These are phyloP conservation scores for Thinocorus orbignyianus DNA, from an alignment of 2,113 vertebrate species.

Conservation along the genomic window DNA sequence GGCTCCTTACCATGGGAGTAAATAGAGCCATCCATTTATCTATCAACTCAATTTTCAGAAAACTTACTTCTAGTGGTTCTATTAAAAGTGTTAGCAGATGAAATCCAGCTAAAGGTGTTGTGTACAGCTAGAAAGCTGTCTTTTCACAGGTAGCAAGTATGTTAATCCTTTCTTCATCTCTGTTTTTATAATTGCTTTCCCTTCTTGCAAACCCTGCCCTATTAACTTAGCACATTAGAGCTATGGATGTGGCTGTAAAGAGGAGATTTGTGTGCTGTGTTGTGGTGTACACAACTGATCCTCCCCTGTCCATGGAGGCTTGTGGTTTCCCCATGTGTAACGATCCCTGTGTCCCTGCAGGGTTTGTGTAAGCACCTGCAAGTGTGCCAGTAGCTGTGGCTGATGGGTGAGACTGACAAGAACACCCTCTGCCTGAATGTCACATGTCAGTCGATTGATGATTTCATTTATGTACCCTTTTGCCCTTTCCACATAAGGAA, in stretches of 20 bases:
- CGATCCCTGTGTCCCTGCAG: conserved; percentile 25
- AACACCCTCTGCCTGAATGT: conserved; percentile 39
- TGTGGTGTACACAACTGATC: not conserved
- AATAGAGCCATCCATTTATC: not conserved
- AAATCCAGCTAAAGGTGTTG: not conserved
- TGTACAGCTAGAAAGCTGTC: not conserved
- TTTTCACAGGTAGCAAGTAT: not conserved
- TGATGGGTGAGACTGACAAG: conserved; percentile 44
- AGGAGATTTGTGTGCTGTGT: not conserved
- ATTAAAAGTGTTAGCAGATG: not conserved
- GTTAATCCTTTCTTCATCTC: not conserved
- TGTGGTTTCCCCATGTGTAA: conserved; percentile 32
- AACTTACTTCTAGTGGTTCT: not conserved
- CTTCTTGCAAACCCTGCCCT: not conserved
- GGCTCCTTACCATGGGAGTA: not conserved
- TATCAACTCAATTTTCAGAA: not conserved
- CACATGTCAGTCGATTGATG: conserved; percentile 9
- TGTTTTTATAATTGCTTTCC: not conserved
- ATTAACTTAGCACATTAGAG: not conserved
- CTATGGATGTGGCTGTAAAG: not conserved
- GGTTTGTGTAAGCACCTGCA: conserved; percentile 40
- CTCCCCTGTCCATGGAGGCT: not conserved
- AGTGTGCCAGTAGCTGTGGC: conserved; percentile 57
- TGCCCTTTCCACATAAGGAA: conserved; percentile 79
- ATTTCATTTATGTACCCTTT: conserved; percentile 43